These are phyloP conservation scores for Poecilobothrus nobilitatus DNA, from an alignment of 2,888 invertebrate genomes.

Conservation along the genomic window DNA sequence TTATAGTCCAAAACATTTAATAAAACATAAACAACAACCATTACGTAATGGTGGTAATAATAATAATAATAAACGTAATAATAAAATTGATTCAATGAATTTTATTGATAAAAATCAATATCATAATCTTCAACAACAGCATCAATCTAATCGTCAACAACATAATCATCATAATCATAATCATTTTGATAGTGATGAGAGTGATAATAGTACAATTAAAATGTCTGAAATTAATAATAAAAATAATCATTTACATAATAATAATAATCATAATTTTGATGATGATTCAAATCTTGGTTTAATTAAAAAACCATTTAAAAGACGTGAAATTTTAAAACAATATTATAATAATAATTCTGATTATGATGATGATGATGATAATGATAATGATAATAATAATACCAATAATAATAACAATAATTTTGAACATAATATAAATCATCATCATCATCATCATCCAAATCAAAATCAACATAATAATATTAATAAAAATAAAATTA, in stretches of 20 bases:
- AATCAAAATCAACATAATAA: neutral
- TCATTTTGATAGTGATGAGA: slow-evolving; percentile 33
- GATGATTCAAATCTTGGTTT: slow-evolving; percentile 56
- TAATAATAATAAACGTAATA: neutral
- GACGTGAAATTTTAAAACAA: slow-evolving; percentile 63
- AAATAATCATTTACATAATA: slow-evolving; percentile 25
- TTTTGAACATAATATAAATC: neutral
- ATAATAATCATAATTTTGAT: slow-evolving; percentile 30
- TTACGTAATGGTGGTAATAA: neutral
- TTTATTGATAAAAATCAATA: neutral
- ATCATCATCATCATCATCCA: neutral
- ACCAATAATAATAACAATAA: neutral
- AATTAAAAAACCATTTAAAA: slow-evolving; percentile 60
- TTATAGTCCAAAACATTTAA: neutral
- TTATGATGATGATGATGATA: slow-evolving; percentile 46
- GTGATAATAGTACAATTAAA: slow-evolving; percentile 39
- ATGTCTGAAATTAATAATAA: slow-evolving; percentile 51
- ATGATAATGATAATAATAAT: slow-evolving; percentile 18
- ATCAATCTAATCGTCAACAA: neutral
- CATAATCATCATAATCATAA: slow-evolving; percentile 30
- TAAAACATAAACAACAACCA: neutral
- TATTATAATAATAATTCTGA: slow-evolving; percentile 57
- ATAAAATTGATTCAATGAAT: neutral
- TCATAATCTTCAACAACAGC: no score
- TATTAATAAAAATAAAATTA: neutral